A percentile compares a stretch with the other conserved stretches of the same genome.
These are phyloP conservation scores for Peromyscus polionotus DNA, from an alignment of 2,113 vertebrate species.

Conservation along the genomic window DNA sequence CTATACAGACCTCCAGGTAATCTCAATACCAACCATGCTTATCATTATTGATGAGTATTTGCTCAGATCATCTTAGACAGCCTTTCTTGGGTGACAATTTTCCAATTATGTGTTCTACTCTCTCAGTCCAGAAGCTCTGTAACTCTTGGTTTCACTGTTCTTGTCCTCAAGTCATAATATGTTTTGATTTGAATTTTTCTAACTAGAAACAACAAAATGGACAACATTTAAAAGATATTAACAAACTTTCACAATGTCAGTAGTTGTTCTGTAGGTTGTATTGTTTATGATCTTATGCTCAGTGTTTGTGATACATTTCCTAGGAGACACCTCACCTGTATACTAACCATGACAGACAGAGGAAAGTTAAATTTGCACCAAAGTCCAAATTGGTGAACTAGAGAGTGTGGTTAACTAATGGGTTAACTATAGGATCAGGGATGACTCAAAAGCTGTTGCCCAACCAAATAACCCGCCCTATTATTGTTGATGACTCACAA, in stretches of 20 bases:
- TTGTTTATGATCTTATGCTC: not conserved
- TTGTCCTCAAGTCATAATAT: not conserved
- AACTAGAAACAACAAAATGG: not conserved
- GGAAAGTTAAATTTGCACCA: not conserved
- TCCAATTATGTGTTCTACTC: not conserved
- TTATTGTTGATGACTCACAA: not conserved
- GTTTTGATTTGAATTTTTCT: not conserved
- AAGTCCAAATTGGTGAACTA: not conserved
- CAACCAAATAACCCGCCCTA: not conserved
- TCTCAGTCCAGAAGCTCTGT: not conserved
- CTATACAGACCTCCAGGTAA: too few relatives aligned
- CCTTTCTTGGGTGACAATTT: not conserved
- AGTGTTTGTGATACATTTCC: not conserved
- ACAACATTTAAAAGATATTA: not conserved
- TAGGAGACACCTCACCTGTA: not conserved
- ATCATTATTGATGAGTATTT: constrained; percentile 10
- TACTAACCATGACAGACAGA: not conserved
- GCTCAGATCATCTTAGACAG: not conserved
- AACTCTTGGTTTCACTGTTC: not conserved
- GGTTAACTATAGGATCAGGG: not conserved
- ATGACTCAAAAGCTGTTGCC: not conserved
- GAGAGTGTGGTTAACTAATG: not conserved
- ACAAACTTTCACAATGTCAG: not conserved
- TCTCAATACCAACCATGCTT: too few relatives aligned
- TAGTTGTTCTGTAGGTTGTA: not conserved